Percentiles rank a stretch among this genome's conserved stretches.
These are phyloP conservation scores for Brachylomia viminalis DNA, from an alignment of 2,888 invertebrate species.

Conservation along the genomic window DNA sequence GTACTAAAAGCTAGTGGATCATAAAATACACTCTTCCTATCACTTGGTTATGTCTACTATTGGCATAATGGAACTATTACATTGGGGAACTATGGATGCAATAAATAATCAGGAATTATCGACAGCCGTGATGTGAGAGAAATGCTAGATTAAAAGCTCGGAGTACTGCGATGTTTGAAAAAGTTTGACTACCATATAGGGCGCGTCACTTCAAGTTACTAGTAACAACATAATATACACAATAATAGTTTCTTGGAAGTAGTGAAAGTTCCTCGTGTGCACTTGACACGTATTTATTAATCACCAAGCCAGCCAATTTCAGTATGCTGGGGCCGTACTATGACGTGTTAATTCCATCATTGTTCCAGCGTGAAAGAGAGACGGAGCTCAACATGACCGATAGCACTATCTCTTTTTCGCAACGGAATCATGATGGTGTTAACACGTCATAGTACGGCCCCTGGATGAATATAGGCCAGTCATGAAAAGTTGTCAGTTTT, in stretches of 20 bases:
- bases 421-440: too few species aligned
- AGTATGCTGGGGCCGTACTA: too few species aligned
- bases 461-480: not conserved
- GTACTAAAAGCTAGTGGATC: too few species aligned
- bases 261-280: constrained; percentile 40
- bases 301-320: not conserved
- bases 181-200: not conserved
- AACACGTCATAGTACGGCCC: too few species aligned
- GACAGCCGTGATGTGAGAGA: not conserved
- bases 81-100: not conserved
- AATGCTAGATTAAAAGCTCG: not conserved
- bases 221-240: constrained; percentile 14
- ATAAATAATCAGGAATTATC: not conserved
- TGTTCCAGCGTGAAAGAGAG: too few species aligned
- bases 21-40: not conserved
- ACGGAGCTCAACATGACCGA: too few species aligned
- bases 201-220: constrained; percentile 7
- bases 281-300: constrained; percentile 49
- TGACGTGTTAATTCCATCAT: too few species aligned
- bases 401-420: too few species aligned
- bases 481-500: not conserved
- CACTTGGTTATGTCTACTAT: not conserved
- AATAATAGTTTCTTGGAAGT: constrained; percentile 37
- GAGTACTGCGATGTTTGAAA: not conserved
- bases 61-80: not conserved